Percentiles rank a stretch among this genome's conserved stretches.
Conservation (phyloP, 2,797 vertebrate species). For the Sebastes minor region DNA sequence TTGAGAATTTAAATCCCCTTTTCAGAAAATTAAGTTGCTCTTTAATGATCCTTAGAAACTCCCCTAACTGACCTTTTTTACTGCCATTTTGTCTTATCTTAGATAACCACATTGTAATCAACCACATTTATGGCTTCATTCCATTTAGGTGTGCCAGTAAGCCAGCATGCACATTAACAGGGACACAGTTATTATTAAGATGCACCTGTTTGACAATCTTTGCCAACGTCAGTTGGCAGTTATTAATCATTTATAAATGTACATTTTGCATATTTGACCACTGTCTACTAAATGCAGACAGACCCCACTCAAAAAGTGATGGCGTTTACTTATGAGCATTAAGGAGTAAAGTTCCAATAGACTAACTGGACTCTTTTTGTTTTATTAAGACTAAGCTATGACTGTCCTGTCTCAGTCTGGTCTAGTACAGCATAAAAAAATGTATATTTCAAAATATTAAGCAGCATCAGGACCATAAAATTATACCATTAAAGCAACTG, state of each 20-base stretch:
- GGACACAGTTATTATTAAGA: conserved; percentile 8
- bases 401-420: neutral
- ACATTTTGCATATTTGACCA: neutral
- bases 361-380: neutral
- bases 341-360: neutral
- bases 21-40: neutral
- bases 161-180: conserved; percentile 13
- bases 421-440: neutral
- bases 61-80: neutral
- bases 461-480: neutral
- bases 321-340: neutral
- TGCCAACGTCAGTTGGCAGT: neutral
- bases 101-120: neutral
- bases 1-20: too few species aligned
- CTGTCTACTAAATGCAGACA: neutral
- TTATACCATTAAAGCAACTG: neutral
- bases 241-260: neutral
- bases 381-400: neutral
- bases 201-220: conserved; percentile 6
- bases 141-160: neutral
- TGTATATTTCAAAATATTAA: neutral
- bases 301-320: neutral
- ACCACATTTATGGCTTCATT: neutral
- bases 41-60: neutral
- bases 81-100: neutral